Percentiles rank a stretch among this genome's conserved stretches.
These are phyloP conservation scores for Callopanchax toddi DNA, from an alignment of 2,113 vertebrate species.

Conservation along the genomic window DNA sequence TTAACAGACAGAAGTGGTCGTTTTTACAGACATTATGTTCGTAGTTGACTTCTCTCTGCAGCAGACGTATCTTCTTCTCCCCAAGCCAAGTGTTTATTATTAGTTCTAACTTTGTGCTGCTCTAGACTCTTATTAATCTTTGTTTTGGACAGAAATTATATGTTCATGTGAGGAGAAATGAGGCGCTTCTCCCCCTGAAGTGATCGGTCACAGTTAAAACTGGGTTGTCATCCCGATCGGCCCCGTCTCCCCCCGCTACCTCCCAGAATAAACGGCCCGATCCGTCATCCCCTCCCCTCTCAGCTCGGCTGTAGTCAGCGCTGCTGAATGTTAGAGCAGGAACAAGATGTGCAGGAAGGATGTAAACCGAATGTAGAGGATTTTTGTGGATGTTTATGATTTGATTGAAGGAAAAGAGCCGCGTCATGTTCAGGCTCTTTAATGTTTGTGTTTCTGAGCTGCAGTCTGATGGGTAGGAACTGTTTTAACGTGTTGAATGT, in stretches of 20 bases:
- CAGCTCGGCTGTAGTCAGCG: conserved; percentile 15
- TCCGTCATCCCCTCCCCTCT: conserved; percentile 33
- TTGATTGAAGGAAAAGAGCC: too few species aligned
- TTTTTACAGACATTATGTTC: too few species aligned
- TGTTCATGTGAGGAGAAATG: conserved; percentile 18
- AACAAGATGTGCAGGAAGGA: conserved; percentile 1
- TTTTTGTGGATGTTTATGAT: too few species aligned
- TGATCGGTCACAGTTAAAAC: conserved; percentile 46
- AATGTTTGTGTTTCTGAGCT: too few species aligned
- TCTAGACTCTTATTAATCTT: conserved; percentile 13
- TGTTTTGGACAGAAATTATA: background rate
- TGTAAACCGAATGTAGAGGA: conserved; percentile 17
- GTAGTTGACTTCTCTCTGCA: too few species aligned
- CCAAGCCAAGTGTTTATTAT: background rate
- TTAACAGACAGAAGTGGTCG: too few species aligned
- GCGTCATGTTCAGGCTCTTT: too few species aligned
- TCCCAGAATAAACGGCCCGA: conserved; percentile 49
- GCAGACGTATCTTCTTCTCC: background rate
- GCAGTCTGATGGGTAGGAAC: too few species aligned
- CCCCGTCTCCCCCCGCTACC: conserved; percentile 26
- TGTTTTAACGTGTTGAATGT: too few species aligned
- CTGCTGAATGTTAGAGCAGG: conserved; percentile 24
- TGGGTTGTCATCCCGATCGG: conserved; percentile 33
- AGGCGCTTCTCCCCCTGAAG: conserved; percentile 26
- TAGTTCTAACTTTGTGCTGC: background rate